These are phyloP conservation scores for Panthera uncia DNA, from an alignment of 2,113 vertebrate genomes.

Conservation along the genomic window DNA sequence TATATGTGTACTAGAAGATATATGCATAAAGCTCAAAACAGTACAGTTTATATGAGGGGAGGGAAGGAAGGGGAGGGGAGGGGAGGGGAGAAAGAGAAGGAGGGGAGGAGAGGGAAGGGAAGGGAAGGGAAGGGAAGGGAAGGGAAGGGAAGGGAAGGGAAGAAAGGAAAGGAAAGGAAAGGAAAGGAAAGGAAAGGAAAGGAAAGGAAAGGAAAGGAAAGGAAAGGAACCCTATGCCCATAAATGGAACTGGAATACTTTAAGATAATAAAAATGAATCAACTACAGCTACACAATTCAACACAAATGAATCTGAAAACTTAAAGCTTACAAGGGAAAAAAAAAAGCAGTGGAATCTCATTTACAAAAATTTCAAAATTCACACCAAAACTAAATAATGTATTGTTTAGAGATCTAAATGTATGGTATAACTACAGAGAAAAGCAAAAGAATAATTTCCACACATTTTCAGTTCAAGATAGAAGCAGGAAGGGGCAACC, in stretches of 20 bases:
- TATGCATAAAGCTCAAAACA: not conserved
- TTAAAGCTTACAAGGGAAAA: not conserved
- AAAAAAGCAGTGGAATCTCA: not conserved
- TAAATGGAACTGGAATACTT: not conserved
- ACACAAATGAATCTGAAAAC: not conserved
- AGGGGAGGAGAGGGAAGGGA: rapidly evolving
- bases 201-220: too few species aligned
- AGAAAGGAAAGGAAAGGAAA: rapidly evolving
- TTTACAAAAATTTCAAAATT: not conserved
- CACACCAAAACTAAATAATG: not conserved
- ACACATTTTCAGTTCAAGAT: not conserved
- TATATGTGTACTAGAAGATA: not conserved
- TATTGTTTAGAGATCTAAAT: not conserved
- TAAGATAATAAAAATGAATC: not conserved
- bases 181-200: not conserved
- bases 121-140: rapidly evolving
- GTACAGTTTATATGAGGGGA: not conserved
- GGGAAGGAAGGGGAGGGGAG: not conserved
- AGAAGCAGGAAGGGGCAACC: not conserved
- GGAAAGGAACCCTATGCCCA: not conserved
- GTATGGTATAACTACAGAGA: not conserved
- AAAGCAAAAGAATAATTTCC: not conserved
- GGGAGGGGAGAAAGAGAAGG: rapidly evolving
- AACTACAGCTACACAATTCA: not conserved
- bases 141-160: rapidly evolving